These are phyloP conservation scores for Acanthoscelides obtectus DNA, from an alignment of 2,888 invertebrate genomes.

Conservation along the genomic window DNA sequence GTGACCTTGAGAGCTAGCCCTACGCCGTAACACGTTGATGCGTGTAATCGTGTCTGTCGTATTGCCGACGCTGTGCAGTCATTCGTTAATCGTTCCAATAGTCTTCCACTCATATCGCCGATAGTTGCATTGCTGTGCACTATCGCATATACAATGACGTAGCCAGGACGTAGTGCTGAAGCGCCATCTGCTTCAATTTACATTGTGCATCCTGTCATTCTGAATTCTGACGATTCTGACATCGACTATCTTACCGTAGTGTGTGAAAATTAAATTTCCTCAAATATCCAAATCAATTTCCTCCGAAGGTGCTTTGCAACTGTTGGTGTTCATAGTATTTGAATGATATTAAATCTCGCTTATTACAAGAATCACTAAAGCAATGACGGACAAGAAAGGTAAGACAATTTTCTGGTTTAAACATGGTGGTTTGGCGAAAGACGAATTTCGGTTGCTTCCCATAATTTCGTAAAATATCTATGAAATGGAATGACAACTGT, in stretches of 20 bases:
- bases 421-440: constrained; percentile 23
- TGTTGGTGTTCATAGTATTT: constrained; percentile 20
- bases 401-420: constrained; percentile 22
- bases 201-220: neutral
- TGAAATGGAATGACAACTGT: constrained; percentile 4
- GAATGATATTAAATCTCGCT: constrained; percentile 17
- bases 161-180: too few relatives aligned
- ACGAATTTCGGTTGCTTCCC: constrained; percentile 12
- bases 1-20: too few relatives aligned
- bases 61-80: too few relatives aligned
- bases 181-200: neutral
- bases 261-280: neutral
- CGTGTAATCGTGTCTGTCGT: too few relatives aligned
- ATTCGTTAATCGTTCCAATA: too few relatives aligned
- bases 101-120: too few relatives aligned
- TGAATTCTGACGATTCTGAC: too few relatives aligned
- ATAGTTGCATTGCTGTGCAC: too few relatives aligned
- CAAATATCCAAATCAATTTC: neutral
- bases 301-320: constrained; percentile 17
- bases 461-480: neutral
- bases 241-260: neutral
- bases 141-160: too few relatives aligned
- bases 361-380: constrained; percentile 14
- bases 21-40: too few relatives aligned
- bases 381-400: constrained; percentile 40